Evolutionary conservation across 2,888 invertebrate genomes (phyloP), one percentile per base, ranked within the genome.

Genomic region (Thymelicus sylvestris): DNA sequence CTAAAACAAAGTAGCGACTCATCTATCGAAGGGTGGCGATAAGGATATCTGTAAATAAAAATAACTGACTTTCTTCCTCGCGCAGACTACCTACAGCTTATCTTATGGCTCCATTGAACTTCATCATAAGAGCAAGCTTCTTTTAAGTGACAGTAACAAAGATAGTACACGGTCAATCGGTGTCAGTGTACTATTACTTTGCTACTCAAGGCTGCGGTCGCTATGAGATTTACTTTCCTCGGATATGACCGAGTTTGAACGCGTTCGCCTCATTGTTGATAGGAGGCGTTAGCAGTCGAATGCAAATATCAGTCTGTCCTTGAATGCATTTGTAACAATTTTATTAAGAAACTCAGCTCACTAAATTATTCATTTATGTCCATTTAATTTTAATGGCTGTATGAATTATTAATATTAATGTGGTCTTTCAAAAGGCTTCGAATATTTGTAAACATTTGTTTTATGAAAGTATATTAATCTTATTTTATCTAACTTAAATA

Each of bases 61-160:
- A 60, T 60, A 65, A 70, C 65, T 71, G 50, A 41, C 71, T 66
- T 71, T 66, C 64, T 71, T 71, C 71, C 66, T 66, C n/a, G 52
- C 55, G 15, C 61, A 52, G 62, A 62, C 44, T 52, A 41, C 55
- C 24, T 55, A 24, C 50, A 39, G 60, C 66, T 71, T 71, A 71
- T 71, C 71, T 65, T n/a, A 68, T 55, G 68, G 65, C 60, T 55
- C 55, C 64, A 64, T 69, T 71, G 71, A 71, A 71, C 70, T 71
- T 71, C 55, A 55, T 65, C 70, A 65, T 52, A 65, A 66, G 52
- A 48, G 50, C 60, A 41, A 70, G 70, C 44, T 71, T 70, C 70
- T 65, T 71, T 70, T 52, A 71, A 71, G 60, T 71, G 70, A 71
- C 66, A 71, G 70, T 66, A 66, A 71, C 70, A 52, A 47, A 71